A percentile compares a stretch with the other conserved stretches of the same genome.
These are phyloP conservation scores for Xestia sexstrigata DNA, from an alignment of 2,888 invertebrate species.

Conservation along the genomic window DNA sequence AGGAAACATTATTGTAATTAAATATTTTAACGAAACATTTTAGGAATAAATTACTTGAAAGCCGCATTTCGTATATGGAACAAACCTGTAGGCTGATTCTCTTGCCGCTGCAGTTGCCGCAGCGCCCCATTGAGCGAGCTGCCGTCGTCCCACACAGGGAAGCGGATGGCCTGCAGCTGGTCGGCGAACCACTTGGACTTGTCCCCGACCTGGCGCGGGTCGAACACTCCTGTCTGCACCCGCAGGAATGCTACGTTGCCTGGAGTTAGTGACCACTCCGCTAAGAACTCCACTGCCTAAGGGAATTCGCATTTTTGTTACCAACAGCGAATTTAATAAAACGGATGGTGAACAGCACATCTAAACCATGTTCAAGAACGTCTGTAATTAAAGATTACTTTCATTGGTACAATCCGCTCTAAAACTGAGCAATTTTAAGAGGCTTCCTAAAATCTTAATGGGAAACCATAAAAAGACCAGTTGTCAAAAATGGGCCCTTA, in stretches of 20 bases:
- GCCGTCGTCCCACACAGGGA: slow-evolving; percentile 97
- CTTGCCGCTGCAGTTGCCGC: slow-evolving; percentile 93
- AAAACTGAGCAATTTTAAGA: background rate
- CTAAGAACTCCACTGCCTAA: slow-evolving; percentile 99
- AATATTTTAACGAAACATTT: no score
- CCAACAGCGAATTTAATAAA: background rate
- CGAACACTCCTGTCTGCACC: slow-evolving; percentile 98
- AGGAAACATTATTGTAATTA: no score
- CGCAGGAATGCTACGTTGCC: slow-evolving; percentile 99
- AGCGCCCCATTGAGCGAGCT: slow-evolving; percentile 95
- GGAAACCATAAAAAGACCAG: background rate
- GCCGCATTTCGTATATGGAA: background rate
- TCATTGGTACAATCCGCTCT: background rate
- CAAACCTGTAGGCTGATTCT: slow-evolving; percentile 94
- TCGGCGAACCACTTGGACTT: slow-evolving; percentile 99
- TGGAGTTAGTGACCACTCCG: slow-evolving; percentile 99
- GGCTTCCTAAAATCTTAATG: background rate
- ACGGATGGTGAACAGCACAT: background rate
- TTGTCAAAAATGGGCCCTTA: background rate
- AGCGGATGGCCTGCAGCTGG: slow-evolving; percentile 96
- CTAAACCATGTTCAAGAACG: background rate
- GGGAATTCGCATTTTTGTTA: slow-evolving; percentile 10
- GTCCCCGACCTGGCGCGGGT: slow-evolving; percentile 98
- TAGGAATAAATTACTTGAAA: background rate
- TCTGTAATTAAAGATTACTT: background rate